phyloP scores from a whole-genome alignment of 2,797 vertebrate genomes.

The Pachyuromys duprasi region DNA sequence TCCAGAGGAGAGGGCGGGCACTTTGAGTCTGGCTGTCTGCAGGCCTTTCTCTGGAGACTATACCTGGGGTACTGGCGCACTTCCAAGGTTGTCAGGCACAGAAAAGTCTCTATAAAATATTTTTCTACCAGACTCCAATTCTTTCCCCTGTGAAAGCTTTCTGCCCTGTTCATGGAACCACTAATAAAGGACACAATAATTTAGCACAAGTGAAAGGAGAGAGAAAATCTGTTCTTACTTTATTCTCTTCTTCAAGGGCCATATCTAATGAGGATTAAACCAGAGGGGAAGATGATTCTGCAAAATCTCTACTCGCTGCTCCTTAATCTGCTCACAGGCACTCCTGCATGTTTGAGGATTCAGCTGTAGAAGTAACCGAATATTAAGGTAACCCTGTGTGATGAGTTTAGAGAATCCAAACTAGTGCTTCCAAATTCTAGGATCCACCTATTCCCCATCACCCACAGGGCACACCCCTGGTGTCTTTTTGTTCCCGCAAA shows the following conservation, averaged over 20 bases:
- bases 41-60: background rate
- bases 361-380: background rate
- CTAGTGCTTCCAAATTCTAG: background rate
- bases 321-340: fast-evolving
- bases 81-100: background rate
- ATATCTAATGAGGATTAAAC: background rate
- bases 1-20: background rate
- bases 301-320: background rate
- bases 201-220: background rate
- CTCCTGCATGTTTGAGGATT: background rate
- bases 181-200: background rate
- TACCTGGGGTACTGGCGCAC: background rate
- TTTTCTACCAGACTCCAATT: background rate
- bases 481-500: background rate
- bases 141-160: background rate
- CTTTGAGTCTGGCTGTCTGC: background rate
- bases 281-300: background rate
- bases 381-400: background rate
- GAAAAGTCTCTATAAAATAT: background rate
- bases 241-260: background rate
- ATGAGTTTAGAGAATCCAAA: background rate
- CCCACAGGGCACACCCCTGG: background rate
- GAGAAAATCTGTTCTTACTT: background rate
- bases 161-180: background rate
- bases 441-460: background rate